phyloP scores from a whole-genome alignment of 2,113 vertebrate species.

The Columba janthina region DNA sequence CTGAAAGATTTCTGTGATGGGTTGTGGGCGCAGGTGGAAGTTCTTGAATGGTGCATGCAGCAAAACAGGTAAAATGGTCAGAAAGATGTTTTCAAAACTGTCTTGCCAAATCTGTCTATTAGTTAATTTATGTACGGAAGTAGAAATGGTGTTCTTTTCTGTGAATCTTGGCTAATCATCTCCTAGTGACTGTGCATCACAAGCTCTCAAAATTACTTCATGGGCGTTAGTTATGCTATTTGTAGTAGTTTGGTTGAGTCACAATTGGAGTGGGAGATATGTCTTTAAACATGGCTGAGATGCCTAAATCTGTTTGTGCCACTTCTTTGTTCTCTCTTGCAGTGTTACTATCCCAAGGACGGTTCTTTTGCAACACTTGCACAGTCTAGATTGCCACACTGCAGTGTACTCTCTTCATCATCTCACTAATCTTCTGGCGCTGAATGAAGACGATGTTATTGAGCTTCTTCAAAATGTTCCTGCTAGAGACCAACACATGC shows the following conservation, averaged over 20 bases:
- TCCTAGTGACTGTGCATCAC: not conserved
- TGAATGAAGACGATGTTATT: slow-evolving; percentile 86
- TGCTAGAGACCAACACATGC: slow-evolving; percentile 43
- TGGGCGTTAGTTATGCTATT: not conserved
- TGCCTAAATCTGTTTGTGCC: not conserved
- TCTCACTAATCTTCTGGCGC: slow-evolving; percentile 85
- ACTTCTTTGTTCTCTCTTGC: slow-evolving; percentile 16
- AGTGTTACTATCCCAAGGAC: slow-evolving; percentile 79
- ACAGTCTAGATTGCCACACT: slow-evolving; percentile 89
- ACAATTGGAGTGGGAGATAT: not conserved
- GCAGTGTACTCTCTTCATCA: slow-evolving; percentile 90
- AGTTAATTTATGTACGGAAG: not conserved
- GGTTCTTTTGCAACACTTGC: slow-evolving; percentile 85
- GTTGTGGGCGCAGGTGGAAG: slow-evolving; percentile 85
- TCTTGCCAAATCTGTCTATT: not conserved
- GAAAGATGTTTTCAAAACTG: not conserved
- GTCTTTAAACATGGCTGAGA: not conserved
- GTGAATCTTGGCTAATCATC: not conserved
- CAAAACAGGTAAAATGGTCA: slow-evolving; percentile 78
- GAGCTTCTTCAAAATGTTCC: slow-evolving; percentile 85
- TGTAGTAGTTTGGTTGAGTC: not conserved
- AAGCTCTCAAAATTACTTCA: not conserved
- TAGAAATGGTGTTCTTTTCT: not conserved
- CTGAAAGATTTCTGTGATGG: slow-evolving; percentile 88
- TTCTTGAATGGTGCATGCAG: slow-evolving; percentile 92